These are phyloP conservation scores for Eupeodes latifasciatus DNA, from an alignment of 2,888 invertebrate genomes.

Conservation along the genomic window DNA sequence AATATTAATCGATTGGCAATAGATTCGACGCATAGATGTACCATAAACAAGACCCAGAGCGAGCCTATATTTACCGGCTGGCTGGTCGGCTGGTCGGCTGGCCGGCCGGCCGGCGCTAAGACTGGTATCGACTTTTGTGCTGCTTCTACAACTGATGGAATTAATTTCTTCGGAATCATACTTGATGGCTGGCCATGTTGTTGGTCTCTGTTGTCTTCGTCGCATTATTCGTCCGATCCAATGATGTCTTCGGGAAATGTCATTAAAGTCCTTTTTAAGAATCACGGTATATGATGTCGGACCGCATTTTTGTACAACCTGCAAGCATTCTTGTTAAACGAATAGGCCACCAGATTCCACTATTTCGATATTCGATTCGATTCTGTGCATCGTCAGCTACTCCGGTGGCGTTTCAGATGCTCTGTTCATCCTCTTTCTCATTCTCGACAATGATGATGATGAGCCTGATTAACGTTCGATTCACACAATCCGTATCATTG, in stretches of 20 bases:
- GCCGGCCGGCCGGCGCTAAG: slow-evolving; percentile 55
- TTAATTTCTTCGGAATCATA: slow-evolving; percentile 64
- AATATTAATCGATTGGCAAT: slow-evolving; percentile 73
- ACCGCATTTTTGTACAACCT: slow-evolving; percentile 70
- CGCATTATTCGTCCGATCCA: not conserved
- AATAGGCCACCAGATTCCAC: slow-evolving; percentile 75
- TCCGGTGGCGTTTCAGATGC: slow-evolving; percentile 70
- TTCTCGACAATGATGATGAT: slow-evolving; percentile 38
- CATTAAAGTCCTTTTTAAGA: slow-evolving; percentile 73
- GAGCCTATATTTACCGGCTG: slow-evolving; percentile 13
- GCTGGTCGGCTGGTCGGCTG: no score
- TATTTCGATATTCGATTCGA: slow-evolving; percentile 9
- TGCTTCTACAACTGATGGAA: slow-evolving; percentile 33
- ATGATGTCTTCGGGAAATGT: slow-evolving; percentile 64
- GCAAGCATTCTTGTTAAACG: slow-evolving; percentile 74
- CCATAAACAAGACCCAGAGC: slow-evolving; percentile 9
- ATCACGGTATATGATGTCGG: slow-evolving; percentile 64
- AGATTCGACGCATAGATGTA: slow-evolving; percentile 56
- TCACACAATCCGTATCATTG: slow-evolving; percentile 75
- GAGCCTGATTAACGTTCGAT: slow-evolving; percentile 76
- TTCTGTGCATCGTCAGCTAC: slow-evolving; percentile 31
- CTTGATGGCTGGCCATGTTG: slow-evolving; percentile 18
- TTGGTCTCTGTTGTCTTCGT: not conserved
- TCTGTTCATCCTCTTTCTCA: slow-evolving; percentile 27
- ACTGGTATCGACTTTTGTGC: slow-evolving; percentile 13